A percentile compares a stretch with the other conserved stretches of the same genome.
Conservation (phyloP, 2,888 invertebrate species). For the Hirtodrosophila histrioides region DNA sequence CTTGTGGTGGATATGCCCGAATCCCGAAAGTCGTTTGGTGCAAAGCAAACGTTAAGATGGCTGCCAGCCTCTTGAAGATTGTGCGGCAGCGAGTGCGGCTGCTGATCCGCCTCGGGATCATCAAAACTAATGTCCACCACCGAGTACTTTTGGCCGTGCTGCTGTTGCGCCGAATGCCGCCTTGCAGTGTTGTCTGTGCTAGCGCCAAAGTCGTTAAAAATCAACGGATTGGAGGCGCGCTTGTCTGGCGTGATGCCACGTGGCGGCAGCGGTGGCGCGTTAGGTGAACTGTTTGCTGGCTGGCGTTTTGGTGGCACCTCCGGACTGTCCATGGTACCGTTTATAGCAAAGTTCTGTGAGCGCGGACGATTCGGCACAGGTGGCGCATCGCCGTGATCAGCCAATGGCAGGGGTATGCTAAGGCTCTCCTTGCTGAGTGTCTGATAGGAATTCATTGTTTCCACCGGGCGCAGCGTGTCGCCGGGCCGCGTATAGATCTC, state of each 20-base stretch:
- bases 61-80: constrained; percentile 72
- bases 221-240: constrained; percentile 83
- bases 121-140: constrained; percentile 85
- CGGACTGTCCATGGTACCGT: constrained; percentile 83
- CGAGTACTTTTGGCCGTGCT: constrained; percentile 84
- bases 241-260: constrained; percentile 87
- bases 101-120: constrained; percentile 83
- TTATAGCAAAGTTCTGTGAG: constrained; percentile 85
- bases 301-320: constrained; percentile 86
- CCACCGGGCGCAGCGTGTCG: constrained; percentile 81
- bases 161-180: constrained; percentile 73
- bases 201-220: constrained; percentile 82
- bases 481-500: constrained; percentile 91
- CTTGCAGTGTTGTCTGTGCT: constrained; percentile 62
- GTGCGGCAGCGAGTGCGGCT: constrained; percentile 70
- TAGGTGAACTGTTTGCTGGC: constrained; percentile 83
- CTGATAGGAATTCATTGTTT: constrained; percentile 81
- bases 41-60: constrained; percentile 77
- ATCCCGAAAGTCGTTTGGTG: constrained; percentile 83
- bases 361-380: constrained; percentile 87
- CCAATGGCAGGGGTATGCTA: constrained; percentile 46
- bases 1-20: constrained; percentile 84
- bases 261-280: constrained; percentile 92
- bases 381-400: constrained; percentile 84
- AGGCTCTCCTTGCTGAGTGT: constrained; percentile 82